Base-by-base conservation (phyloP, 1,140 invertebrate genomes). In the Pogonomyrmex barbatus region DNA sequence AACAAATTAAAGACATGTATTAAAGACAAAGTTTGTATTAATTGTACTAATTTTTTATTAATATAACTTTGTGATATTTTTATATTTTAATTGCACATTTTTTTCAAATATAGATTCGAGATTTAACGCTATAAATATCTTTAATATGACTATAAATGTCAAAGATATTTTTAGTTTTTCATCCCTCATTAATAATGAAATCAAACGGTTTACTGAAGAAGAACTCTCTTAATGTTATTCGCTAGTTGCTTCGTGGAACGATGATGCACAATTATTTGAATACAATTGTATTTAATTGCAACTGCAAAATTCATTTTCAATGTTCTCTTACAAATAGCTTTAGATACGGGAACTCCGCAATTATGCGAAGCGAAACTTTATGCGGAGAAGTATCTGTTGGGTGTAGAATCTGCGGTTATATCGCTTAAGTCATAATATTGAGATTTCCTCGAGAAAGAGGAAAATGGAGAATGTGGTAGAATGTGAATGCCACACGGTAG, bases 401-500 rank as follows among this genome's bases (percentile, higher is more conserved):
- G 24, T 14, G 62, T 73, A 39, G n/a, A 8, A 56, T 56, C 50
- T 2, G 36, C 24, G 10, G 58, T 4, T 14, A 60, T 39, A 1
- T 42, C 54, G 75, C 30, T 68, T 68, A 68, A 81, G 9, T 68
- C 63, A 10, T 45, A 68, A 81, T 81, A 56, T 81, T 81, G 36
- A 24, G 24, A 24, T 24, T 24, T 68, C 36, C 36, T 54, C 36
- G 77, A 8, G 33, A 56, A n/a, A 17, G 33, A 79, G 47, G 33
- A 45, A 62, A 58, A 33, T 24, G 24, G 12, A 9, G 42, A 67
- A 67, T 52, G 60, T 17, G 12, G 36, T 65, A 30, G 50, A 81
- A 81, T 42, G 39, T 24, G 77, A 68, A 68, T 42, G 24, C 63
- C 12, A 67, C 77, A 47, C 47, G 36, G 77, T 81, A 54, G 36